These are phyloP conservation scores for Cyanoramphus novaezelandiae DNA, from an alignment of 2,113 vertebrate genomes.

Conservation along the genomic window DNA sequence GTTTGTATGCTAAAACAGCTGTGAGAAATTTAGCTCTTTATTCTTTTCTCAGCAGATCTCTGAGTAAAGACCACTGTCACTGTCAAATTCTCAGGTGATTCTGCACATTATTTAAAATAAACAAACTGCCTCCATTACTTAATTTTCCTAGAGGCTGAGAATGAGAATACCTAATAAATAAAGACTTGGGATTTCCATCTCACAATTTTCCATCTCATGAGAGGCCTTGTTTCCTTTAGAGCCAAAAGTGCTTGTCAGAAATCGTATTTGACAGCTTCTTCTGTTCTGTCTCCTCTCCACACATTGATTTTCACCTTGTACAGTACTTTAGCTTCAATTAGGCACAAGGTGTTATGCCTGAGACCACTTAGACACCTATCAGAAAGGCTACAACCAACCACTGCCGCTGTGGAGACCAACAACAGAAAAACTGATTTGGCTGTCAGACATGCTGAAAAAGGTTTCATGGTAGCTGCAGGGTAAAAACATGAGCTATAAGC, in stretches of 20 bases:
- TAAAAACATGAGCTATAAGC: slow-evolving; percentile 26
- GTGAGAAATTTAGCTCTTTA: background rate
- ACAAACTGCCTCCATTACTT: background rate
- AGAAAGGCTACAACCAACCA: background rate
- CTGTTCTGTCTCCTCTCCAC: slow-evolving; percentile 24
- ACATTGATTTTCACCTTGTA: slow-evolving; percentile 67
- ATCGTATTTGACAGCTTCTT: slow-evolving; percentile 43
- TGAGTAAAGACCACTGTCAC: background rate
- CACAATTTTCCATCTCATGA: background rate
- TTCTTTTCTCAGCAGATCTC: background rate
- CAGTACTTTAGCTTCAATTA: slow-evolving; percentile 57
- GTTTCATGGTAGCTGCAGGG: slow-evolving; percentile 27
- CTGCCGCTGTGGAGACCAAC: background rate
- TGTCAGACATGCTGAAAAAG: background rate
- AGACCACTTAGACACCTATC: slow-evolving; percentile 37
- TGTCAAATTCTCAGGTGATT: background rate
- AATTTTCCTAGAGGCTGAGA: background rate
- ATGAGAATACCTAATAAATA: background rate
- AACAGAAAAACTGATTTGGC: slow-evolving; percentile 6
- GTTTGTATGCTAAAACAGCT: background rate
- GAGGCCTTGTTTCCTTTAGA: background rate
- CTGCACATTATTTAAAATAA: background rate
- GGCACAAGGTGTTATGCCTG: slow-evolving; percentile 41
- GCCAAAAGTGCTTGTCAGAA: slow-evolving; percentile 36
- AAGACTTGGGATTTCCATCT: background rate